These are phyloP conservation scores for Sebastes trivittatus DNA, from an alignment of 2,797 vertebrate species.

Conservation along the genomic window DNA sequence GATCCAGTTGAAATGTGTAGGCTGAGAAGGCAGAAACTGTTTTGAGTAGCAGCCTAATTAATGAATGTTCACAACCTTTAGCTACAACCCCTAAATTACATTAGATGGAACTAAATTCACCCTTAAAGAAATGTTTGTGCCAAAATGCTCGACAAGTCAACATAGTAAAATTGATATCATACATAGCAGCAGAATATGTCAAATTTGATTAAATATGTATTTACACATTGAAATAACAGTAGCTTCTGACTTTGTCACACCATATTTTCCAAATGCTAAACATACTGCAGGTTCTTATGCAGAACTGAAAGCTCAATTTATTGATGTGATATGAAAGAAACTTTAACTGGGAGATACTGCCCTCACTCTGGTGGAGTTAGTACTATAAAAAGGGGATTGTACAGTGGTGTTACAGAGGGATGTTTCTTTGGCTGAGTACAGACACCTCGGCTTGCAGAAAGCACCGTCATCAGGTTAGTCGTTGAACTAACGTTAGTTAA, in stretches of 20 bases:
- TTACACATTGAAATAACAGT: not conserved
- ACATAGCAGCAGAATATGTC: not conserved
- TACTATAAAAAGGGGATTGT: not conserved
- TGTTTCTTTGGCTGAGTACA: not conserved
- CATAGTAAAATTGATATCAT: not conserved
- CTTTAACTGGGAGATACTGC: not conserved
- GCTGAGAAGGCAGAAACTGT: not conserved
- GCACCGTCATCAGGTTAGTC: not conserved
- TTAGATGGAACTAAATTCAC: not conserved
- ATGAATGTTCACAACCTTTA: not conserved
- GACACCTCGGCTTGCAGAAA: not conserved
- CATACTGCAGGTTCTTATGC: not conserved
- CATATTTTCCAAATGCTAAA: not conserved
- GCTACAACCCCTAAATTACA: not conserved
- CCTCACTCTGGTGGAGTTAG: not conserved
- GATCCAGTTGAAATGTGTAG: not conserved
- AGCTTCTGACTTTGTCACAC: not conserved
- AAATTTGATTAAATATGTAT: not conserved
- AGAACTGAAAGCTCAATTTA: not conserved
- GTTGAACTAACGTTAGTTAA: too few relatives aligned
- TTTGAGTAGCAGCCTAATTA: not conserved
- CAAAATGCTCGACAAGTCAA: not conserved
- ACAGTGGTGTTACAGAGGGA: not conserved
- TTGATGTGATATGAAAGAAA: not conserved
- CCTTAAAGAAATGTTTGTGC: not conserved